Base-by-base conservation (phyloP, 2,113 vertebrate species). In the Symphodus melops region DNA sequence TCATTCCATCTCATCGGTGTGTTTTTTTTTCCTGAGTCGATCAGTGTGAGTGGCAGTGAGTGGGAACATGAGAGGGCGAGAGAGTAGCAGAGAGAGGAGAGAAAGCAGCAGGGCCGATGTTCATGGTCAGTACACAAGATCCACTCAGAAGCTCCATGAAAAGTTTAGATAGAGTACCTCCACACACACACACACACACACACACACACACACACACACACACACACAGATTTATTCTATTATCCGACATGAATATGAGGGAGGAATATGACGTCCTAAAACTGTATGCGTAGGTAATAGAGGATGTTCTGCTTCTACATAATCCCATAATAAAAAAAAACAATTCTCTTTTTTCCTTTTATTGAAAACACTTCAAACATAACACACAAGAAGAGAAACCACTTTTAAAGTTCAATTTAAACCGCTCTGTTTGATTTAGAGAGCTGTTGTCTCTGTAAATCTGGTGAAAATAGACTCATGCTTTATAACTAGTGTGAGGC, bases 11-110 rank as follows among this genome's bases (percentile, higher is more conserved):
- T 85, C 68, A 77, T 72, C 71, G 33, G 51, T 65, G 53, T 85
- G 69, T 79, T 86, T 83, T 41, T 86, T 72, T 83, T 41, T 86
- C 70, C 63, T 23, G 10, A 57, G 48, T 73, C 81, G 63, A 74
- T 86, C 79, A 58, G 52, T 39, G 52, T 76, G 85, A 87, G 80
- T 85, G 82, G 77, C 72, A 63, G 68, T 72, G 73, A 82, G 85
- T 85, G 83, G 77, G 83, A 25, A 46, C 58, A 75, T 23, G 17
- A 82, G 64, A 79, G 79, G 3, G 13, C 2, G 5, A 74, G 55
- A 72, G 68, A 58, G 72, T 54, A 48, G 28, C 28, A 33, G 49
- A 16, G 56, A 42, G 72, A 74, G 72, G 49, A 49, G 19, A 62
- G 85, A 56, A 9, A 7, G 42, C 39, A 16, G 52, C 41, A 19